Evolutionary conservation across 2,113 vertebrate species (phyloP), one percentile per base, ranked within the genome.

Genomic region (Dipodomys stephensi): DNA sequence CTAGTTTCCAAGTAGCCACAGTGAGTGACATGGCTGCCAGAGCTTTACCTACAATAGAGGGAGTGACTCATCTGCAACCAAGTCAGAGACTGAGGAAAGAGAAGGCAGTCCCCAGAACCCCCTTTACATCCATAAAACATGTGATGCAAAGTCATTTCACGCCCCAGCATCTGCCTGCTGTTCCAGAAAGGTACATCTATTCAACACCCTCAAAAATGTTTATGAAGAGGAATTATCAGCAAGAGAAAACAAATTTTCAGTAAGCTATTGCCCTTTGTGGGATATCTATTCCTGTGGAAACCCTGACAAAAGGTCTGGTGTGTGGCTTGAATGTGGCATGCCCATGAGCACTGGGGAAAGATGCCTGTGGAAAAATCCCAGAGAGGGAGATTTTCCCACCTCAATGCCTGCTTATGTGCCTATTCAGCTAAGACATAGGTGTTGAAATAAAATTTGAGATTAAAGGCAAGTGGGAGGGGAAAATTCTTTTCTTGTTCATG

Each of bases 101-200:
- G 72, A 88, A 90, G 91, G 80, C 3, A 0, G 60, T 49, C 72
- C 83, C 83, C 0, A 0, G 65, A 76, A 53, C 53, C 60, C 72
- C 39, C 39, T 62, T 25, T 13, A 91, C 83, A 91, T 89, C 87
- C 87, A 95, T 91, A 94, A 96, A 96, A 94, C 95, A 94, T 87
- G 80, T 11, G 53, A 7, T 4, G 62, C 85, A 79, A 85, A 96
- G 89, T 82, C 94, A 95, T 95, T 93, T 95, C 97, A 95, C 0
- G 68, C 96, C 20, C 79, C 89, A 81, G 93, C 28, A 44, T 92
- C 95, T 92, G 83, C 78, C 87, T 1, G 0, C 80, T 64, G 72
- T 92, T 92, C 96, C 95, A 91, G 94, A 96, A 95, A 95, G 91
- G 84, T 65, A 71, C 77, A 83, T 64, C 87, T 78, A 96, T 95